Evolutionary conservation across 2,888 invertebrate genomes (phyloP), one percentile per base, ranked within the genome.

Genomic region (Polydrusus cervinus): DNA sequence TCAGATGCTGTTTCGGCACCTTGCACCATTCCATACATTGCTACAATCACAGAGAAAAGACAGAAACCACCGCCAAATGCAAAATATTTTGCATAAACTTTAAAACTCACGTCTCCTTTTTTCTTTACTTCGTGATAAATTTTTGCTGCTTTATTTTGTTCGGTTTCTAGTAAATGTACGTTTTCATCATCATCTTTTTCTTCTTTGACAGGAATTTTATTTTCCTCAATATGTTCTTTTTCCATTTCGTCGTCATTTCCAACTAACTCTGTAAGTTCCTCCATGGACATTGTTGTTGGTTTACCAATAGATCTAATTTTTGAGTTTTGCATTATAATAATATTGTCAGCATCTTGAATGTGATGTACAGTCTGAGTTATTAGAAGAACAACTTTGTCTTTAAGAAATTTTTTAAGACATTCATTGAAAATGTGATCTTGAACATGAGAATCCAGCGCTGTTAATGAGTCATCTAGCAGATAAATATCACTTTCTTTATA

Each of bases 401-500:
- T 88, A 78, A 95, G 87, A 81, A 91, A 91, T 13, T 89, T 78
- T 53, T 82, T 89, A 62, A 94, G 89, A 82, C 94, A 95, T 84
- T 93, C 90, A 83, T 95, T 94, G 87, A 96, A 97, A 80, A 97
- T 89, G 86, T 94, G 94, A 0, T 93, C 91, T 1, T 95, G 94
- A 3, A 97, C 96, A 38, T 76, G 84, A 0, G 95, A 91, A 87
- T 97, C 97, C n/a, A 97, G 95, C 0, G 96, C 96, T 78, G 95
- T 93, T 18, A 97, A 88, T 0, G 96, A 96, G 87, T 97, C 97
- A 85, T 97, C 97, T 60, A 97, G 87, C 6, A 97, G 87, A 84
- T 95, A 97, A 76, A 96, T 92, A 76, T 95, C 94, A 0, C 94
- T 92, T 69, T 95, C 91, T 45, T 93, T 92, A 86, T 96, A 96